Evolutionary conservation across 37 sponge, comb jelly and placozoan species (phyloP).

Genomic region (Oscarella lobularis): DNA sequence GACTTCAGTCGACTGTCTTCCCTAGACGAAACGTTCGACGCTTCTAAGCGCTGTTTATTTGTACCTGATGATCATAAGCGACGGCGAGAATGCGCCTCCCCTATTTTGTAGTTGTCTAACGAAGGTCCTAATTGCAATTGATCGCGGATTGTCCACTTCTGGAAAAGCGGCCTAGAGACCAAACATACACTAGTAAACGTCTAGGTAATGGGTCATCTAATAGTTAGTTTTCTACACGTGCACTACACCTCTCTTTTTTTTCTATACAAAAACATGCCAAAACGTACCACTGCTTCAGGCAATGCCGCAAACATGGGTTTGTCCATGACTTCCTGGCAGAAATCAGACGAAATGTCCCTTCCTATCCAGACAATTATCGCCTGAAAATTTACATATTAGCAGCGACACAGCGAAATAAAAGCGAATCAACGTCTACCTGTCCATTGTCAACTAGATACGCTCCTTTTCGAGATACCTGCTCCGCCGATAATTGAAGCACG

Average conservation of each 20-base stretch:
- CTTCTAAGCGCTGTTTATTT: too few species aligned
- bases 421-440: neutral
- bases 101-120: neutral
- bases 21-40: too few species aligned
- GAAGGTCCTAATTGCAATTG: neutral
- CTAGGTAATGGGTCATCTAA: too few species aligned
- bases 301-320: conserved; percentile 35
- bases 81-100: too few species aligned
- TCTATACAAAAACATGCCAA: too few species aligned
- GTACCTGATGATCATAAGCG: too few species aligned
- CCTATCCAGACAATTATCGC: conserved; percentile 66
- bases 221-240: too few species aligned
- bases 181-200: too few species aligned
- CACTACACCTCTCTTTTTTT: too few species aligned
- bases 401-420: neutral
- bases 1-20: conserved; percentile 60
- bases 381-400: conserved; percentile 7
- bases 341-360: conserved; percentile 29
- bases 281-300: conserved; percentile 48
- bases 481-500: conserved; percentile 57
- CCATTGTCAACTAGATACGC: conserved; percentile 84
- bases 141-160: neutral
- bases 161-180: neutral
- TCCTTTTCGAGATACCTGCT: conserved; percentile 64
- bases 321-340: conserved; percentile 52